These are phyloP conservation scores for Himalopsyche phryganea DNA, from an alignment of 1,140 invertebrate species.

Conservation along the genomic window DNA sequence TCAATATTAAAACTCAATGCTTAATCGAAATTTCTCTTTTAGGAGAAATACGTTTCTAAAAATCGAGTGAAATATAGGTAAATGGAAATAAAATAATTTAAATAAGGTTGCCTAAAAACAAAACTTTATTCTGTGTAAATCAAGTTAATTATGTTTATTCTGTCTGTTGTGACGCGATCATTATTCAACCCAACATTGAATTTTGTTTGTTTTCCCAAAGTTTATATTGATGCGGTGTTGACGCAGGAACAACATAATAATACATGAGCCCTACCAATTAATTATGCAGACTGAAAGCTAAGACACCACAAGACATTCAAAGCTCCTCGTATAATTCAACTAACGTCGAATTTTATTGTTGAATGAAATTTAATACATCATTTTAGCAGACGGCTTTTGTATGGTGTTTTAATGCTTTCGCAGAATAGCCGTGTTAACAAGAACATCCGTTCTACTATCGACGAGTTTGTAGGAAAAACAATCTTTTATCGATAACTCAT, in stretches of 20 bases:
- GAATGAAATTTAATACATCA: neutral
- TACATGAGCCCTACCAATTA: constrained; percentile 19
- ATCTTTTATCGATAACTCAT: too few species aligned
- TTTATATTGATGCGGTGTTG: constrained; percentile 23
- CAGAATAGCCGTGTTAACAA: too few species aligned
- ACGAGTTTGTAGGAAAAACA: too few species aligned
- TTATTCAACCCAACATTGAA: constrained; percentile 15
- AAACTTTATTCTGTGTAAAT: too few species aligned
- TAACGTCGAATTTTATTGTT: too few species aligned
- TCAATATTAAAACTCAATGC: too few species aligned
- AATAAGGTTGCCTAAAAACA: neutral
- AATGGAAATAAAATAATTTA: neutral
- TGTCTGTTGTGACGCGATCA: constrained; percentile 1
- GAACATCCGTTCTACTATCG: too few species aligned
- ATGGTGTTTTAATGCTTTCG: too few species aligned
- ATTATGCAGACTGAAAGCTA: constrained; percentile 13
- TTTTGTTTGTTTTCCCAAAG: constrained; percentile 19
- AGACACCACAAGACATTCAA: neutral
- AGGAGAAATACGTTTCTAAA: too few species aligned
- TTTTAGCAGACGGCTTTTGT: neutral
- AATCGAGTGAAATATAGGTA: too few species aligned
- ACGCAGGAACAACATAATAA: constrained; percentile 22
- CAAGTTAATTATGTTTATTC: too few species aligned
- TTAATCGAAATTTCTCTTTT: too few species aligned
- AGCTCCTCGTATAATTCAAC: neutral